Evolutionary conservation across 2,888 invertebrate species (phyloP), one percentile per base, ranked within the genome.

Genomic region (Orthosia incerta): DNA sequence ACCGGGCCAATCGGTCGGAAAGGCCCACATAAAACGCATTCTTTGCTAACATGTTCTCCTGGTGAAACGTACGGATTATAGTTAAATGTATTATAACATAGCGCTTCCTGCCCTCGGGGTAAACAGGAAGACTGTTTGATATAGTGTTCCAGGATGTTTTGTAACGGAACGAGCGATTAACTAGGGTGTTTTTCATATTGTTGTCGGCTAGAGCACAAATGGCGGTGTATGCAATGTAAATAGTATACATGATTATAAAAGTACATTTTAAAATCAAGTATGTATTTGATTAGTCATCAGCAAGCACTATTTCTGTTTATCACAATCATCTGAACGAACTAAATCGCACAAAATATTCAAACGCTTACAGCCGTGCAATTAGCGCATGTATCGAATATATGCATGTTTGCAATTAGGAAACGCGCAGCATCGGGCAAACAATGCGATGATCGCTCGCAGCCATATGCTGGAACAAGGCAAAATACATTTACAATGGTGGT

Each of bases 361-460:
- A 18, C 46, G 53, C 66, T 73, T 16, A 20, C 16, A 59, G 61
- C 71, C 48, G 55, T 56, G 51, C 70, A 73, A 74, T 83, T 72
- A 72, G 62, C 50, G n/a, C 66, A 51, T 60, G 39, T 64, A 66
- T 61, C 26, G 20, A 69, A 79, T 74, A 74, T 69, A 68, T 56
- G 64, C 55, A 46, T 68, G 71, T 60, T 68, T 57, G 70, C 55
- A 66, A 82, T 70, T 71, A 69, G 55, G 57, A 63, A 65, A 26
- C 70, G 66, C 59, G 39, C 62, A 69, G 46, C 70, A 67, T 62
- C 18, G 56, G 18, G 61, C 80, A 82, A 85, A 83, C 80, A 86
- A 64, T 59, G 62, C 75, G 83, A 82, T 87, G 82, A 84, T 84
- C 80, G 65, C 68, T 73, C 73, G 57, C 76, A 63, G 78, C 53